A percentile compares a stretch with the other conserved stretches of the same genome.
These are phyloP conservation scores for Neotoxoptera formosana DNA, from an alignment of 1,140 invertebrate genomes.

Conservation along the genomic window DNA sequence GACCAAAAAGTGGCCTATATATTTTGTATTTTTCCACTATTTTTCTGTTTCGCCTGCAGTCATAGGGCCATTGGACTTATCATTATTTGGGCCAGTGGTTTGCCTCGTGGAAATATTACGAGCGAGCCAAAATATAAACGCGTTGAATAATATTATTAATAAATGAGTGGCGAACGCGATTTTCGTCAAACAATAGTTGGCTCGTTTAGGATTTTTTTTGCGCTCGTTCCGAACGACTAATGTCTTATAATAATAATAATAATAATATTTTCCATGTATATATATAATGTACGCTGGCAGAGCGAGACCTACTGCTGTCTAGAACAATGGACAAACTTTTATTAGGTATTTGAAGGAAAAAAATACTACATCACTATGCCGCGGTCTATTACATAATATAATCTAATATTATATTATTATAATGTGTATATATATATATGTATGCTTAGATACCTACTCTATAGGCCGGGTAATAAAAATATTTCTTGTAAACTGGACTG, in stretches of 20 bases:
- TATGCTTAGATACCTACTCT: neutral
- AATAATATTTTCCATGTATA: neutral
- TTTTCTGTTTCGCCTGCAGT: too few species aligned
- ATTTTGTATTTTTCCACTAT: too few species aligned
- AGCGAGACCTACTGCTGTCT: neutral
- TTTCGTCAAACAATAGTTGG: slow-evolving; percentile 25
- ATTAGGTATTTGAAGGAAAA: neutral
- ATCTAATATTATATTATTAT: neutral
- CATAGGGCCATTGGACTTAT: neutral
- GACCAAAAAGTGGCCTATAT: too few species aligned
- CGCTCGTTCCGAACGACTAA: neutral
- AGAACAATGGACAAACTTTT: slow-evolving; percentile 38
- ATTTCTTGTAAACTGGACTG: neutral
- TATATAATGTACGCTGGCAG: neutral
- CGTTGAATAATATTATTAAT: slow-evolving; percentile 3
- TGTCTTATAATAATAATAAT: neutral
- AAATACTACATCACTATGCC: neutral
- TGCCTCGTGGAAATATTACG: neutral
- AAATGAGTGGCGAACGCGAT: neutral
- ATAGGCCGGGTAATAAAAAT: neutral
- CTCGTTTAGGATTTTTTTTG: slow-evolving; percentile 32
- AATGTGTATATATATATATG: neutral
- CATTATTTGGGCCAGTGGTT: neutral
- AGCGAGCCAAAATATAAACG: neutral
- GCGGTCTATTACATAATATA: neutral